phyloP scores from a whole-genome alignment of 2,797 vertebrate species.

The Microctenopoma lineatum region DNA sequence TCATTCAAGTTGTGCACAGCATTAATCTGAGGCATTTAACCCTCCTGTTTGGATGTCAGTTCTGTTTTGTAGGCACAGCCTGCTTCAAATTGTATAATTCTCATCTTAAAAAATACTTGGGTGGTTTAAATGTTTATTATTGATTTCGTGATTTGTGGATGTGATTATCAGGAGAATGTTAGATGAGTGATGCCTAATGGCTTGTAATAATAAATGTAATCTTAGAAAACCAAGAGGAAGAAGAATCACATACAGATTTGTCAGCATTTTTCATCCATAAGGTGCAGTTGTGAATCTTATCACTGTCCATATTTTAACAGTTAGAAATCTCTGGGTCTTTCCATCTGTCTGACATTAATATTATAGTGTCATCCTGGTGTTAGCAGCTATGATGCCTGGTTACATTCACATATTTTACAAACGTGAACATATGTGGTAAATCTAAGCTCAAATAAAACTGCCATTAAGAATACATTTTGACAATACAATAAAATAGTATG shows the following conservation, averaged over 20 bases:
- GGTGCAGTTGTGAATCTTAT: background rate
- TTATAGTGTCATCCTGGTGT: constrained; percentile 11
- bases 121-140: background rate
- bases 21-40: constrained; percentile 7
- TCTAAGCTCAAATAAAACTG: too few species aligned
- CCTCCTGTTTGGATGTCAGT: background rate
- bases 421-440: constrained; percentile 21
- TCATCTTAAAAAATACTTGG: background rate
- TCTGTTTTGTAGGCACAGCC: background rate
- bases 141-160: background rate
- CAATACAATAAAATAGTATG: too few species aligned
- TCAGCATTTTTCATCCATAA: background rate
- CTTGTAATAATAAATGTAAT: background rate
- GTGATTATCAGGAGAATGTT: background rate
- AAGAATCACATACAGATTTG: background rate
- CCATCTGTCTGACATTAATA: constrained; percentile 37
- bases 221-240: background rate
- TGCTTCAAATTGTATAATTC: background rate
- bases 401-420: constrained; percentile 29
- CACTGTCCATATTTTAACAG: constrained; percentile 12
- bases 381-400: constrained; percentile 26
- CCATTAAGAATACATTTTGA: too few species aligned
- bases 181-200: background rate
- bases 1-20: constrained; percentile 1
- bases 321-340: constrained; percentile 11